A percentile compares a stretch with the other conserved stretches of the same genome.
Evolutionary conservation across 2,113 vertebrate species (phyloP).

Genomic region (Mellivora capensis): DNA sequence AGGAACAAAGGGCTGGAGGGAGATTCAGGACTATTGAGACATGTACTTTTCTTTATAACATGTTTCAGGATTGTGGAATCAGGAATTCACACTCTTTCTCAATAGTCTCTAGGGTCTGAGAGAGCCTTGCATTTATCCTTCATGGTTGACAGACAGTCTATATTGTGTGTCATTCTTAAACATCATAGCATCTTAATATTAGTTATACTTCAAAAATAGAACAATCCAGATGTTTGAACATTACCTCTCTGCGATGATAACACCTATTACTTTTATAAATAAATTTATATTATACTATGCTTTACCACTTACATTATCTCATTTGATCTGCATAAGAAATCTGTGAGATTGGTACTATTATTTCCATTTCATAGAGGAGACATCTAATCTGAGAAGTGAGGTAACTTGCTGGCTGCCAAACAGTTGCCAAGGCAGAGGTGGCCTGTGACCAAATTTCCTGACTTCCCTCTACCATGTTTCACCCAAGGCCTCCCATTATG

Average conservation of each 20-base stretch:
- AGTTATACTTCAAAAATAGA: not conserved
- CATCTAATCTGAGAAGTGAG: not conserved
- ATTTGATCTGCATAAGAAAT: slow-evolving; percentile 1
- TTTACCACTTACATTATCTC: slow-evolving; percentile 3
- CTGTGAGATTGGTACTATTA: not conserved
- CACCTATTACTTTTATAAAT: not conserved
- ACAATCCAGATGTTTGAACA: not conserved
- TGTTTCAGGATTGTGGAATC: not conserved
- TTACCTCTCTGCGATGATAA: not conserved
- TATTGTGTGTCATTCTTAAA: not conserved
- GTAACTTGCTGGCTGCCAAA: not conserved
- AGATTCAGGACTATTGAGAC: not conserved
- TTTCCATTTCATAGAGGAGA: slow-evolving; percentile 16
- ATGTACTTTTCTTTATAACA: not conserved
- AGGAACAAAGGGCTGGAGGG: not conserved
- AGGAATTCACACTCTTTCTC: not conserved
- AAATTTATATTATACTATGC: not conserved
- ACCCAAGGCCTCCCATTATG: slow-evolving; percentile 38
- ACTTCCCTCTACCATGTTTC: not conserved
- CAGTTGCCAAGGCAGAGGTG: not conserved
- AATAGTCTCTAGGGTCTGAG: not conserved
- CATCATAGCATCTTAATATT: not conserved
- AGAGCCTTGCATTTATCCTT: not conserved
- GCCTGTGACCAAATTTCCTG: not conserved
- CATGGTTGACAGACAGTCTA: not conserved